Evolutionary conservation across 2,888 invertebrate species (phyloP), one percentile per base, ranked within the genome.

Genomic region (Laspeyria flexula): DNA sequence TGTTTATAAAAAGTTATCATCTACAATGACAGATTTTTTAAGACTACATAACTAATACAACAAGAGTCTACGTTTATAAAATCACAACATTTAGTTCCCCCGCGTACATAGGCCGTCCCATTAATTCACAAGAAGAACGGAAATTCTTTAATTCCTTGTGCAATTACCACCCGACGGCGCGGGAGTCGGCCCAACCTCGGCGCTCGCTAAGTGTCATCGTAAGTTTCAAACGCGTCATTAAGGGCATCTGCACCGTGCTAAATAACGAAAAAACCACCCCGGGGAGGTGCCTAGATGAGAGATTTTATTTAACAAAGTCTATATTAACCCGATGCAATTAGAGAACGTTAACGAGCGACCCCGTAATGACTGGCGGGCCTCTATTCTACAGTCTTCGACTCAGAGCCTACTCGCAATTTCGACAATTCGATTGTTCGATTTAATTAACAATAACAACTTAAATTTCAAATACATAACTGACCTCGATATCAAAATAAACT

Each of bases 301-400:
- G 91, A 91, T 91, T 92, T 92, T 91, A 92, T 91, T 91, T 90
- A 91, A 91, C 91, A 92, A 91, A 91, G 91, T 92, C 90, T 92
- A 90, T 91, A 92, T 92, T 92, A 92, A 92, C 89, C 90, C 90
- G 86, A 89, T 88, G 91, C 91, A 92, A 92, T 92, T 92, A 92
- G 88, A 88, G 91, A 85, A 71, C 83, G 88, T 88, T 91, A 92
- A 91, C 91, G 91, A 91, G 91, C 88, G 78, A 77, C 76, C 85
- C 84, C 76, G 90, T 92, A 92, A 92, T 92, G 91, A 90, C 89
- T 85, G 77, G 77, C 59, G 77, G 83, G 81, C 43, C 68, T 60
- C 71, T 88, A 90, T 87, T 88, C 84, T 83, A 61, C 60, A 61
- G 63, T 55, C 58, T 48, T 56, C 60, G 61, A 60, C 53, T 56